These are phyloP conservation scores for Tromatobia lineatoria DNA, from an alignment of 2,888 invertebrate genomes.

Conservation along the genomic window DNA sequence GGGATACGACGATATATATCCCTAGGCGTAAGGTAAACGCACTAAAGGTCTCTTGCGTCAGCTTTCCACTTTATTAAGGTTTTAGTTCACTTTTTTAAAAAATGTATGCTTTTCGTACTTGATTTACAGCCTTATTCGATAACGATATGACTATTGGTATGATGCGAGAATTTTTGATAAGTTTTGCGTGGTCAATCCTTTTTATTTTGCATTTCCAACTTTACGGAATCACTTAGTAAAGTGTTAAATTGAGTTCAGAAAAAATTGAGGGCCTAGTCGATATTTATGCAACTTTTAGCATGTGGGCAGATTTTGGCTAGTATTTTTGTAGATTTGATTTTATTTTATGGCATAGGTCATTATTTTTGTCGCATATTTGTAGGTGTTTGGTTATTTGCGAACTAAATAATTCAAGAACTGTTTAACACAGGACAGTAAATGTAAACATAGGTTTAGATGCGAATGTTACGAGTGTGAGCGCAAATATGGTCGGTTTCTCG, in stretches of 20 bases:
- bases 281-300: too few species aligned
- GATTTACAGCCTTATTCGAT: not conserved
- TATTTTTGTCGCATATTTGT: not conserved
- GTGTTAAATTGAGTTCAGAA: too few species aligned
- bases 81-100: not conserved
- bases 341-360: not conserved
- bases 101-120: not conserved
- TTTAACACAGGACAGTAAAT: not conserved
- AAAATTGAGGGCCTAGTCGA: too few species aligned
- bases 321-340: not conserved
- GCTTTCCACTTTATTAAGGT: slow-evolving; percentile 8
- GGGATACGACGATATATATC: not conserved
- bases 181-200: not conserved
- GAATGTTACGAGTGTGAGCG: not conserved
- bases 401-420: slow-evolving; percentile 5
- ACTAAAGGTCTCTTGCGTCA: not conserved
- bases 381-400: not conserved
- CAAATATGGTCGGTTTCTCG: not conserved
- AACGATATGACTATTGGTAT: not conserved
- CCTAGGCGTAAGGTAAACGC: slow-evolving; percentile 10
- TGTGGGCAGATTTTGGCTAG: not conserved
- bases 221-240: too few species aligned
- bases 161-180: not conserved
- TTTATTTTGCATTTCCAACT: too few species aligned
- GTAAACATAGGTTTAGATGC: slow-evolving; percentile 1